Evolutionary conservation across 2,888 invertebrate species (phyloP).

Genomic region (Trilocha varians): DNA sequence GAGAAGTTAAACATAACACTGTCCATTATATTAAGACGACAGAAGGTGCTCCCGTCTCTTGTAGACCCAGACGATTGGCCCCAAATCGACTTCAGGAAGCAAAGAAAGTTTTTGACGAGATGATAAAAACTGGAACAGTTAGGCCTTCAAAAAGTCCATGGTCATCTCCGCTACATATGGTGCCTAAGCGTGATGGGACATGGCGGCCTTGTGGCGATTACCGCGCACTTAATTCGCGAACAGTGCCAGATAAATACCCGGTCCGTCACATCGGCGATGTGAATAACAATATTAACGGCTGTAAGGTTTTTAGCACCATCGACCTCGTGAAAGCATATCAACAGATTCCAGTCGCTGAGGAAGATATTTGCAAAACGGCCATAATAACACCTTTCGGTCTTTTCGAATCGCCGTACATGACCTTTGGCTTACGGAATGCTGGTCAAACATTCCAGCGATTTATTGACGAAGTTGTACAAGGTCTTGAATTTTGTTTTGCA

Average conservation of each 20-base stretch:
- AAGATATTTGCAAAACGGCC: too few relatives aligned
- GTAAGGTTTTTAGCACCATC: slow-evolving; percentile 22
- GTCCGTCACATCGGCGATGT: slow-evolving; percentile 30
- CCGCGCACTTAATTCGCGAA: slow-evolving; percentile 20
- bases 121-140: slow-evolving; percentile 17
- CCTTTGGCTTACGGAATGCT: too few relatives aligned
- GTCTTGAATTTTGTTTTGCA: too few relatives aligned
- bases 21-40: slow-evolving; percentile 13
- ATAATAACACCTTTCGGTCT: background rate
- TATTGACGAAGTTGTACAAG: background rate
- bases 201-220: slow-evolving; percentile 25
- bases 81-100: too few relatives aligned
- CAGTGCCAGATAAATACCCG: slow-evolving; percentile 23
- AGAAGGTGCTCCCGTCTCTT: slow-evolving; percentile 11
- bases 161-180: slow-evolving; percentile 26
- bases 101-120: too few relatives aligned
- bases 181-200: slow-evolving; percentile 18
- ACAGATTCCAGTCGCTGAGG: slow-evolving; percentile 3
- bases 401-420: background rate
- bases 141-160: slow-evolving; percentile 20
- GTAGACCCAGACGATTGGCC: slow-evolving; percentile 18
- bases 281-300: slow-evolving; percentile 17
- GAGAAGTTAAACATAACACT: slow-evolving; percentile 8
- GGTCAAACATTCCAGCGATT: background rate
- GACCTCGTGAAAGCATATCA: slow-evolving; percentile 25